Conservation (phyloP, 2,797 vertebrate genomes). For the Onychomys arenicola region DNA sequence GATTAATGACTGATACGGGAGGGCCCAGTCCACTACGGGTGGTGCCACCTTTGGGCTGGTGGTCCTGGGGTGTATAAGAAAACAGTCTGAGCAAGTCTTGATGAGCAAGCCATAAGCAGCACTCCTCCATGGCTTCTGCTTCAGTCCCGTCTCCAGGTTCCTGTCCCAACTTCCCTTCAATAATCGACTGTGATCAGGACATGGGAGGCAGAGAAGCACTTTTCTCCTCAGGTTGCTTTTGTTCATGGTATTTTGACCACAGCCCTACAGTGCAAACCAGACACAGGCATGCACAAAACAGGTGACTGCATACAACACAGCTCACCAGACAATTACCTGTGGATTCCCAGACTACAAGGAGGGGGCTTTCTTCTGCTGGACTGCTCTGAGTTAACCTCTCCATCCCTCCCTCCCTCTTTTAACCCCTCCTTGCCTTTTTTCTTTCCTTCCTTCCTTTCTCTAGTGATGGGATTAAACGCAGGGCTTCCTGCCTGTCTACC, state of each 20-base stretch:
- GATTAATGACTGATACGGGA: not conserved
- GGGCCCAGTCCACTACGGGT: not conserved
- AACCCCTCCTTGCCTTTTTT: not conserved
- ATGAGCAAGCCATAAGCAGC: not conserved
- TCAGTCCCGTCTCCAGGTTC: not conserved
- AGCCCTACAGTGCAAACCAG: not conserved
- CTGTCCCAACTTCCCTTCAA: not conserved
- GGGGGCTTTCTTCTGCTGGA: slow-evolving; percentile 27
- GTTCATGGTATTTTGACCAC: not conserved
- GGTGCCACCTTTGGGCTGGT: not conserved
- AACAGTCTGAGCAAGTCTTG: not conserved
- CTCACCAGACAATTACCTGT: not conserved
- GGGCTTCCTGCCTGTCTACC: not conserved
- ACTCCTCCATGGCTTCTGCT: too few relatives aligned
- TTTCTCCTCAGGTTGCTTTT: not conserved
- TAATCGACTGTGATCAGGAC: not conserved
- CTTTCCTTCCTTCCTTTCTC: not conserved
- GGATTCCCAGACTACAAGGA: not conserved
- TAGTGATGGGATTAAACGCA: not conserved
- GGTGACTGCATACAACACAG: not conserved
- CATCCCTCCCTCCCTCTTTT: not conserved
- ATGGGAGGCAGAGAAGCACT: not conserved
- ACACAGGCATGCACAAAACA: not conserved
- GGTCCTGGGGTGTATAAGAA: not conserved
- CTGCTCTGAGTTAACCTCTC: not conserved